Percentiles rank a stretch among this genome's conserved stretches.
These are phyloP conservation scores for Omphaloscelis lunosa DNA, from an alignment of 2,888 invertebrate genomes.

Conservation along the genomic window DNA sequence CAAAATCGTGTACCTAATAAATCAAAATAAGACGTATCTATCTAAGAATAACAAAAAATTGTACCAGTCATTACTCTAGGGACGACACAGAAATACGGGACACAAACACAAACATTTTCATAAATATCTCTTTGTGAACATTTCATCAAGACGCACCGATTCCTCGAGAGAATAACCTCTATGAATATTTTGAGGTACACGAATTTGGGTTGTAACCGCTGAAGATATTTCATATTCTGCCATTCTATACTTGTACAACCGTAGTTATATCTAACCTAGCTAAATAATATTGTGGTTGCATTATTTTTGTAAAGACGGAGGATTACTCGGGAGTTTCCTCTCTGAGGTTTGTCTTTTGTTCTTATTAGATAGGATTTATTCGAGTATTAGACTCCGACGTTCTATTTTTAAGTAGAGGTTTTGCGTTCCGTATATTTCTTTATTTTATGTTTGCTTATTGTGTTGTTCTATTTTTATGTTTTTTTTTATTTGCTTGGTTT, in stretches of 20 bases:
- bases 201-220: conserved; percentile 77
- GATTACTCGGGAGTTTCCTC: conserved; percentile 76
- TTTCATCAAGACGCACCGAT: conserved; percentile 79
- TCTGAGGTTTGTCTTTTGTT: conserved; percentile 79
- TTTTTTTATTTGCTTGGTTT: too few relatives aligned
- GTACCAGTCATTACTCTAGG: conserved; percentile 50
- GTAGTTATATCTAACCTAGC: conserved; percentile 66
- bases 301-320: conserved; percentile 78
- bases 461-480: background rate
- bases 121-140: conserved; percentile 79
- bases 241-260: conserved; percentile 60
- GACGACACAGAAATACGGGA: conserved; percentile 66
- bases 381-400: conserved; percentile 73
- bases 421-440: conserved; percentile 48
- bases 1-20: background rate
- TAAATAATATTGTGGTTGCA: conserved; percentile 75
- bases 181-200: conserved; percentile 85
- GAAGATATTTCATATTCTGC: conserved; percentile 73
- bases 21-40: conserved; percentile 8
- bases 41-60: conserved; percentile 59
- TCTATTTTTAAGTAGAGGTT: conserved; percentile 71
- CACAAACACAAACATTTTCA: conserved; percentile 74
- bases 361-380: conserved; percentile 79
- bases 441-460: conserved; percentile 36
- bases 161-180: conserved; percentile 80